Base-by-base conservation (phyloP, 2,888 invertebrate species). In the Hybos culiciformis region DNA sequence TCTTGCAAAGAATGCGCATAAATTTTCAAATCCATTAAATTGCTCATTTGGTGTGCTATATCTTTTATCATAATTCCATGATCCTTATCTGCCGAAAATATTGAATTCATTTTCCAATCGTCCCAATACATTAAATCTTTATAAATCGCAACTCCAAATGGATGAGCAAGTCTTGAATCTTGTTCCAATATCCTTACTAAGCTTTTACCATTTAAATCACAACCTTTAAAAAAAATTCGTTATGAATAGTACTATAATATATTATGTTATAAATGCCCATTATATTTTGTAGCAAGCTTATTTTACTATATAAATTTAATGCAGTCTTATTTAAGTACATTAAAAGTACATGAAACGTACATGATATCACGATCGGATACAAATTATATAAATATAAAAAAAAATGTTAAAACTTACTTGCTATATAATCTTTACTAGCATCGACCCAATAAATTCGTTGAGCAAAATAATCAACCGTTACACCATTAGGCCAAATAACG, bases 111-210 rank as follows among this genome's bases (percentile, higher is more conserved):
- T 53, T 80, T 81, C 87, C 86, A 88, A 60, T 91, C 91, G 55
- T 90, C 84, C 90, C 90, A 91, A 56, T 83, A 90, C 73, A 92
- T 77, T 52, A 75, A 74, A 54, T 84, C 81, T 63, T 91, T 91
- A 56, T 84, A 79, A 0, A 91, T 80, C 0, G 82, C 85, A 0
- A 91, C 80, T 0, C 87, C 83, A 57, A 88, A 91, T 5, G 90
- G 90, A 71, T 90, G 88, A 0, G 80, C 74, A 0, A 84, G 78
- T 37, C 76, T 72, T 1, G 75, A 74, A 44, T 76, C 74, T 44
- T 78, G 72, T 47, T 72, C 67, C 11, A 82, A 62, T 7, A 87
- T 74, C 53, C 77, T 77, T 48, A 73, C 75, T 53, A 85, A 78
- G 55, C 71, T 67, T 32, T 69, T 68, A 0, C 87, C 87, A 52